Conservation (phyloP, 2,888 invertebrate genomes). For the Bhutanitis thaidina region DNA sequence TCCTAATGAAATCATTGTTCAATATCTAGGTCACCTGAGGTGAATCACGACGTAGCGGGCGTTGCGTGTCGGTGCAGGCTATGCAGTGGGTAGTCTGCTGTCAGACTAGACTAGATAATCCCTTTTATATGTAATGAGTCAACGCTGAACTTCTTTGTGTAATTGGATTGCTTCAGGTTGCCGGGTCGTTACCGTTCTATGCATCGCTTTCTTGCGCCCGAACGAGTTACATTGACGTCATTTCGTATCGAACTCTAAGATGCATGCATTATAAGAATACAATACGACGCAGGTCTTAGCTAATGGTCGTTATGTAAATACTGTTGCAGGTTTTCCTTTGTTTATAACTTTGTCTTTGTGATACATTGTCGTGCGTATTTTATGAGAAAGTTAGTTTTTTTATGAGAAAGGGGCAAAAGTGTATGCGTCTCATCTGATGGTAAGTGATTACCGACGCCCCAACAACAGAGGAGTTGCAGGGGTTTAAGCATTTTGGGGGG, state of each 20-base stretch:
- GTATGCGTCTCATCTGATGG: too few relatives aligned
- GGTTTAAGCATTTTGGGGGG: too few relatives aligned
- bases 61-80: constrained; percentile 4
- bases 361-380: too few relatives aligned
- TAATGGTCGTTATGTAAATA: too few relatives aligned
- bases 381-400: too few relatives aligned
- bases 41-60: constrained; percentile 20
- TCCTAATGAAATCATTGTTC: neutral
- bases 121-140: constrained; percentile 41
- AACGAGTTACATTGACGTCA: neutral
- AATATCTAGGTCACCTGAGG: constrained; percentile 23
- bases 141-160: constrained; percentile 43
- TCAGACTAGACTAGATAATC: constrained; percentile 35
- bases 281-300: too few relatives aligned
- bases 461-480: too few relatives aligned
- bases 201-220: neutral
- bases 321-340: too few relatives aligned
- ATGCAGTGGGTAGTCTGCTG: constrained; percentile 7
- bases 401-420: too few relatives aligned
- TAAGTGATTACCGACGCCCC: too few relatives aligned
- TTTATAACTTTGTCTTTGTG: too few relatives aligned
- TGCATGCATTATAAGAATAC: neutral
- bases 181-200: constrained; percentile 43
- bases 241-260: neutral
- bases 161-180: constrained; percentile 56